Percentiles rank a stretch among this genome's conserved stretches.
Evolutionary conservation across 2,113 vertebrate genomes (phyloP).

Genomic region (Pontoporia blainvillei): DNA sequence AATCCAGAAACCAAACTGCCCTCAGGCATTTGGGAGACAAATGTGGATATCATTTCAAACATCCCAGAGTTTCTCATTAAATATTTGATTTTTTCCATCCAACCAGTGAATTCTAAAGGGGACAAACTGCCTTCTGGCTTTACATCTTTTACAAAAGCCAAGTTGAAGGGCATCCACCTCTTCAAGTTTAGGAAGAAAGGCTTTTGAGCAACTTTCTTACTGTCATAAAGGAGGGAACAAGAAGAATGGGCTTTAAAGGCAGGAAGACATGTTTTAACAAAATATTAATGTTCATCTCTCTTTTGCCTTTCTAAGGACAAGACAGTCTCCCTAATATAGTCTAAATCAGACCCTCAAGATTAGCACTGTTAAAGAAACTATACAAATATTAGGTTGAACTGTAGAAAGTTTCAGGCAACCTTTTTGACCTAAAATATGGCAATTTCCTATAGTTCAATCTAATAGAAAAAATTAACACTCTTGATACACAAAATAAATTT

Average conservation of each 20-base stretch:
- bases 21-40: neutral
- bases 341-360: neutral
- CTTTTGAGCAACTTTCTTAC: neutral
- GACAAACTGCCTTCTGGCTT: neutral
- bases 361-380: neutral
- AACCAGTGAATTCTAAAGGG: neutral
- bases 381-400: neutral
- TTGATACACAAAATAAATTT: slow-evolving; percentile 13
- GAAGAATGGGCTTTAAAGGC: neutral
- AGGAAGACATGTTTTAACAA: neutral
- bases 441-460: neutral
- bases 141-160: neutral
- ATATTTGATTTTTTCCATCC: neutral
- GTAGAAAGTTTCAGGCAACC: neutral
- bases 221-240: neutral
- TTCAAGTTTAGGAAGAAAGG: neutral
- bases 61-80: neutral
- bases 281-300: neutral
- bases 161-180: neutral
- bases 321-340: neutral
- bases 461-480: neutral
- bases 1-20: neutral
- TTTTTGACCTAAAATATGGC: neutral
- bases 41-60: neutral
- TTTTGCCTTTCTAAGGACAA: neutral